These are phyloP conservation scores for Hemithea aestivaria DNA, from an alignment of 2,888 invertebrate genomes.

Conservation along the genomic window DNA sequence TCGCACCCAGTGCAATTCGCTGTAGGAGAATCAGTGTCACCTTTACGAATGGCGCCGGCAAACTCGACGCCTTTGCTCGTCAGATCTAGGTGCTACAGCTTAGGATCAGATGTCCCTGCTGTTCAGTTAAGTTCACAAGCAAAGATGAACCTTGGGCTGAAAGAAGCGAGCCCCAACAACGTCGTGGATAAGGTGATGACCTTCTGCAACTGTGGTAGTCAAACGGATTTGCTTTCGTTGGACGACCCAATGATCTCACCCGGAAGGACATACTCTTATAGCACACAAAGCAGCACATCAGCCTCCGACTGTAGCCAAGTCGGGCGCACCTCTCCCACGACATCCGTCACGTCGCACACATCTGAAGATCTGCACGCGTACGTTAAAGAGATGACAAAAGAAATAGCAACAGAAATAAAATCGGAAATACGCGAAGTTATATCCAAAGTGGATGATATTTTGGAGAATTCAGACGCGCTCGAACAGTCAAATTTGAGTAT, in stretches of 20 bases:
- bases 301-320: constrained; percentile 77
- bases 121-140: constrained; percentile 81
- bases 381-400: constrained; percentile 87
- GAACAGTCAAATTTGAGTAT: constrained; percentile 75
- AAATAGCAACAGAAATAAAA: constrained; percentile 88
- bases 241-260: constrained; percentile 77
- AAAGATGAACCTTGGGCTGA: constrained; percentile 81
- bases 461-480: constrained; percentile 83
- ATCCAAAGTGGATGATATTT: constrained; percentile 87
- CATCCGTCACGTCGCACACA: constrained; percentile 74
- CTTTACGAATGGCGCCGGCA: constrained; percentile 52
- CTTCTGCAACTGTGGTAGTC: constrained; percentile 86
- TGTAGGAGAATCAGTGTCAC: constrained; percentile 83
- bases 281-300: constrained; percentile 69
- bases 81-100: constrained; percentile 82
- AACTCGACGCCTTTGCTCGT: constrained; percentile 47
- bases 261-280: constrained; percentile 58
- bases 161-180: constrained; percentile 67
- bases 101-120: constrained; percentile 78
- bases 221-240: constrained; percentile 83
- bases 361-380: constrained; percentile 86
- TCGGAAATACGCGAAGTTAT: constrained; percentile 90
- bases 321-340: constrained; percentile 76
- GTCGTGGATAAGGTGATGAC: constrained; percentile 54
- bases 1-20: constrained; percentile 81